These are phyloP conservation scores for Saccostrea glomerata DNA, from an alignment of 1,140 invertebrate genomes.

Conservation along the genomic window DNA sequence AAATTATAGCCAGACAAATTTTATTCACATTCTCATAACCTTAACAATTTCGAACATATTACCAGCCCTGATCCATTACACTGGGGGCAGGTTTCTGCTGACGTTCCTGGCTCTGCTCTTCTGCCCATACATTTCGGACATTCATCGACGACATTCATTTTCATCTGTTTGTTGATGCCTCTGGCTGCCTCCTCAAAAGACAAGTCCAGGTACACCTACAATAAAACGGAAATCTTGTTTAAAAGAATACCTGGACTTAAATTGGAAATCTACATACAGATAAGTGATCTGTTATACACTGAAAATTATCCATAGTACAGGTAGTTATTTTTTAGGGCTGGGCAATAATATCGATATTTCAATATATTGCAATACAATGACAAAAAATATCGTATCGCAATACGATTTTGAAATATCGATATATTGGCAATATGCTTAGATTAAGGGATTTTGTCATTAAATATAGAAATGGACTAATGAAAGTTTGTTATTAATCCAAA, in stretches of 20 bases:
- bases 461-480: too few species aligned
- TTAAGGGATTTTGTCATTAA: too few species aligned
- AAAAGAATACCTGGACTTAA: not conserved
- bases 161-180: constrained; percentile 96
- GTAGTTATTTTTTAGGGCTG: too few species aligned
- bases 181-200: constrained; percentile 97
- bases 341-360: too few species aligned
- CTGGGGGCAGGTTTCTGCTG: constrained; percentile 90
- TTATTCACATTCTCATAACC: not conserved
- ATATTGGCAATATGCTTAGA: too few species aligned
- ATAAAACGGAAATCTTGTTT: not conserved
- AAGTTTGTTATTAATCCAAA: too few species aligned
- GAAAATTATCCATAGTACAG: too few species aligned
- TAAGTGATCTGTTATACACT: too few species aligned
- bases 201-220: constrained; percentile 88
- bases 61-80: constrained; percentile 99
- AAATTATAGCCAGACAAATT: not conserved
- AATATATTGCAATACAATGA: too few species aligned
- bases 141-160: constrained; percentile 94
- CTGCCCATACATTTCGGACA: constrained; percentile 93
- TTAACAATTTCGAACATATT: not conserved
- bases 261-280: too few species aligned
- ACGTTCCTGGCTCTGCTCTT: constrained; percentile 92
- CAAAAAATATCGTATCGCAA: too few species aligned
- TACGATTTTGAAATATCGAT: too few species aligned